phyloP scores from a whole-genome alignment of 2,888 invertebrate species.

The Pediacus dermestoides region DNA sequence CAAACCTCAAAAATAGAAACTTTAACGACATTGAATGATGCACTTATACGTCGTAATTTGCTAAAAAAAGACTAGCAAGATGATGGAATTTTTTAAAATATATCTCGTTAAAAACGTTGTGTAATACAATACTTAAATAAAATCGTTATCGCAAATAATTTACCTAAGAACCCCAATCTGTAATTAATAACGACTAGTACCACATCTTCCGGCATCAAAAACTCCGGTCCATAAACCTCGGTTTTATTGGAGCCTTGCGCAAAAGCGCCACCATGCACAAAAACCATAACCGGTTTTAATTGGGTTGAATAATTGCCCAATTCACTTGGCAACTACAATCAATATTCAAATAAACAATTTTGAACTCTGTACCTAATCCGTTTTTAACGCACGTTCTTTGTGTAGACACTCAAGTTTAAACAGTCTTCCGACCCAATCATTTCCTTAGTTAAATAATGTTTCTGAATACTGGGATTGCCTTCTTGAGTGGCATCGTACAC shows the following conservation, averaged over 20 bases:
- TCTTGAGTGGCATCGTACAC: conserved; percentile 30
- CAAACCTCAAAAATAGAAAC: too few species aligned
- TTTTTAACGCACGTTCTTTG: conserved; percentile 19
- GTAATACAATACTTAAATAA: too few species aligned
- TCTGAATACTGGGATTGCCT: conserved; percentile 20
- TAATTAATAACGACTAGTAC: conserved; percentile 25
- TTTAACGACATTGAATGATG: too few species aligned
- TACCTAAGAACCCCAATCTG: conserved; percentile 24
- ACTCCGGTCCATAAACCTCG: conserved; percentile 21
- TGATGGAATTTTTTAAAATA: too few species aligned
- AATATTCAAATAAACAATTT: neutral
- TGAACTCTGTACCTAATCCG: too few species aligned
- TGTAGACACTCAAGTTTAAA: conserved; percentile 24
- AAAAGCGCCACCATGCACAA: conserved; percentile 26
- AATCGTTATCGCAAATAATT: too few species aligned
- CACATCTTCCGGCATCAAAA: conserved; percentile 20
- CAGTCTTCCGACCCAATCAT: conserved; percentile 24
- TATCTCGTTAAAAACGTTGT: too few species aligned
- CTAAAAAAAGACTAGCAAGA: too few species aligned
- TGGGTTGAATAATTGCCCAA: neutral
- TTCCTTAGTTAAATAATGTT: conserved; percentile 13
- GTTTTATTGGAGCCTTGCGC: conserved; percentile 17
- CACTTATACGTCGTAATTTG: too few species aligned
- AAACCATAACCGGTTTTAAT: conserved; percentile 27
- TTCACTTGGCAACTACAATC: too few species aligned